Evolutionary conservation across 2,113 vertebrate genomes (phyloP).

Genomic region (Propithecus coquereli): DNA sequence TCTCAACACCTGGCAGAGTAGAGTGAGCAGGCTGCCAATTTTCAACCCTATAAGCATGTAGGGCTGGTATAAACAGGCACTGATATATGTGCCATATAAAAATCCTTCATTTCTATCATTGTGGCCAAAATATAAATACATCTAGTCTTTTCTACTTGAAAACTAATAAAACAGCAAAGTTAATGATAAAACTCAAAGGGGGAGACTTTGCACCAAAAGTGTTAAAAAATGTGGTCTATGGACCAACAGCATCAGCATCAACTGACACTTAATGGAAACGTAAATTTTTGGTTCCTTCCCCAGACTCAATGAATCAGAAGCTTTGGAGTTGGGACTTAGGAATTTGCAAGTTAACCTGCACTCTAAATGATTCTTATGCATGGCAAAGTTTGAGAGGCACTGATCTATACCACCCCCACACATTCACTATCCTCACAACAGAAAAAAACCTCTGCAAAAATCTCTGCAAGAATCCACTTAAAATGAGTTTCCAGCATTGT

Average conservation of each 20-base stretch:
- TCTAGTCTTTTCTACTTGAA: background rate
- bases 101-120: background rate
- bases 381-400: background rate
- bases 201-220: background rate
- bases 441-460: background rate
- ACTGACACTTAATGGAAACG: background rate
- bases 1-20: background rate
- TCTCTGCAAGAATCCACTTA: background rate
- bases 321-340: background rate
- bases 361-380: background rate
- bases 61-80: background rate
- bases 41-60: accelerated
- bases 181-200: background rate
- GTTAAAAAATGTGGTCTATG: background rate
- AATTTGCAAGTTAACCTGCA: background rate
- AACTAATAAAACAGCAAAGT: background rate
- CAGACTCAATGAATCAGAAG: background rate
- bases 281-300: background rate
- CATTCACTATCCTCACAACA: background rate
- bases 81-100: background rate
- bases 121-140: background rate
- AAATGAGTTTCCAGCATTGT: background rate
- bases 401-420: background rate
- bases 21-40: background rate
- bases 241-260: background rate